Evolutionary conservation across 2,888 invertebrate species (phyloP).

Genomic region (Ptycholaimellus sp.): DNA sequence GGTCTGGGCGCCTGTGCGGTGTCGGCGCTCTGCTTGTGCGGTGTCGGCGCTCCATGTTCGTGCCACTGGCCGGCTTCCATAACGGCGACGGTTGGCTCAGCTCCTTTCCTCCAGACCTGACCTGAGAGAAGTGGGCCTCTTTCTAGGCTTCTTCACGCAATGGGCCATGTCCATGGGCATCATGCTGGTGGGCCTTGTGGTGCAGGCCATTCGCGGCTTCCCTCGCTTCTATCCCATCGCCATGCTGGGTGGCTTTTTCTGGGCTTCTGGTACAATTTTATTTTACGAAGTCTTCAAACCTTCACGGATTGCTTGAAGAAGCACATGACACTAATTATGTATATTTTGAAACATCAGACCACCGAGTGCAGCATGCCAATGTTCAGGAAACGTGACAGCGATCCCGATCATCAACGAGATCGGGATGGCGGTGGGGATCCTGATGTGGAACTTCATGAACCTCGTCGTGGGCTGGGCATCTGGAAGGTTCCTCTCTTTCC

Average conservation of each 20-base stretch:
- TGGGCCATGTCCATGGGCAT: slow-evolving; percentile 30
- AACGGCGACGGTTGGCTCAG: too few relatives aligned
- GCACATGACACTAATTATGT: background rate
- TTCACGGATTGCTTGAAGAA: slow-evolving; percentile 1
- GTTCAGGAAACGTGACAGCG: slow-evolving; percentile 29
- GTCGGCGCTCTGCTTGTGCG: too few relatives aligned
- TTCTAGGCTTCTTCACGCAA: slow-evolving; percentile 32
- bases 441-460: slow-evolving; percentile 32
- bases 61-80: too few relatives aligned
- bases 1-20: too few relatives aligned
- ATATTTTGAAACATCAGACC: background rate
- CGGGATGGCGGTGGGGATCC: slow-evolving; percentile 30
- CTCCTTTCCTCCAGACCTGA: too few relatives aligned
- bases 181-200: slow-evolving; percentile 26
- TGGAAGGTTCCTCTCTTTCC: slow-evolving; percentile 14
- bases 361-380: background rate
- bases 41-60: too few relatives aligned
- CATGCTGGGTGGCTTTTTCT: slow-evolving; percentile 31
- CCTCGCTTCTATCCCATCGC: slow-evolving; percentile 30
- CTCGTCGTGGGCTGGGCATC: slow-evolving; percentile 31
- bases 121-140: background rate
- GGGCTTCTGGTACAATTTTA: slow-evolving; percentile 27
- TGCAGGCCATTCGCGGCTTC: slow-evolving; percentile 22
- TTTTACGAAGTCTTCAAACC: background rate
- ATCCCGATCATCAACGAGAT: slow-evolving; percentile 32